Evolutionary conservation across 2,113 vertebrate genomes (phyloP).

Genomic region (Aspiorhynchus laticeps): DNA sequence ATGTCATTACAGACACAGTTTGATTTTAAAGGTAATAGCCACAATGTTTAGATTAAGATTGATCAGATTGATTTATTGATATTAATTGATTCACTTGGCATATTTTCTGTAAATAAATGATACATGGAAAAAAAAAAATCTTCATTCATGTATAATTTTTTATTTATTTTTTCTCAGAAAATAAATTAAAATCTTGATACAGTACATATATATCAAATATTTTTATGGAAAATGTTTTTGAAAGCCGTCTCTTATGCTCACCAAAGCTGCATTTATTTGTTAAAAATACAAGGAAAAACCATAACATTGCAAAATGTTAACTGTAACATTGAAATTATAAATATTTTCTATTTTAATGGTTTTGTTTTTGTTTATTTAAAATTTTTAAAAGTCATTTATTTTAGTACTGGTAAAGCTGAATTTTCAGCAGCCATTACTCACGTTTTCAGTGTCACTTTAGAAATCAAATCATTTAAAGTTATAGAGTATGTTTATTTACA

Average conservation of each 20-base stretch:
- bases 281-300: too few relatives aligned
- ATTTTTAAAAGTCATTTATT: too few relatives aligned
- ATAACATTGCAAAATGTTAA: too few relatives aligned
- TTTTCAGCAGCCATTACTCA: background rate
- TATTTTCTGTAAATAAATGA: background rate
- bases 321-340: too few relatives aligned
- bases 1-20: background rate
- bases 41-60: background rate
- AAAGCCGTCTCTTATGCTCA: background rate
- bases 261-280: background rate
- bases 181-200: background rate
- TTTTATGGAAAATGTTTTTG: background rate
- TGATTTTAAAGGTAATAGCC: background rate
- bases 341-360: too few relatives aligned
- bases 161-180: background rate
- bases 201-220: too few relatives aligned
- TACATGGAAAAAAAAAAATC: too few relatives aligned
- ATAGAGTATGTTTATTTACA: too few relatives aligned
- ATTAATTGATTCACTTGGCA: background rate
- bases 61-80: background rate
- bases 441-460: too few relatives aligned
- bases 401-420: background rate
- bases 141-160: too few relatives aligned
- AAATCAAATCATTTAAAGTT: too few relatives aligned
- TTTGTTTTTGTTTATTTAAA: too few relatives aligned